A percentile compares a stretch with the other conserved stretches of the same genome.
phyloP scores from a whole-genome alignment of 2,113 vertebrate species.

The Percopsis transmontana region DNA sequence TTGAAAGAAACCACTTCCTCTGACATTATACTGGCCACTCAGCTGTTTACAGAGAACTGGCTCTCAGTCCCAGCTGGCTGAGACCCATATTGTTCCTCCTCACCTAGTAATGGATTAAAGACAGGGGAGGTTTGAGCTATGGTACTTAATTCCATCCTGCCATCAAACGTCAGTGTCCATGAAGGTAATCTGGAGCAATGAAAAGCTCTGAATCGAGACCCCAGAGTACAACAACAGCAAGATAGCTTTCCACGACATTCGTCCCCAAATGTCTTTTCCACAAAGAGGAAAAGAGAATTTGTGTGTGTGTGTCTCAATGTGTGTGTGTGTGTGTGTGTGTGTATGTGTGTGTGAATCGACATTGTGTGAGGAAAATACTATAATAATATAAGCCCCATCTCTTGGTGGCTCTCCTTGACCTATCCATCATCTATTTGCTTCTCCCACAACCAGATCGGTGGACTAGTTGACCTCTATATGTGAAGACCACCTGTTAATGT shows the following conservation, averaged over 20 bases:
- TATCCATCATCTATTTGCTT: slow-evolving; percentile 5
- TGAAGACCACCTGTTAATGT: slow-evolving; percentile 34
- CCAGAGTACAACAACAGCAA: slow-evolving; percentile 7
- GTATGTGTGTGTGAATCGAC: slow-evolving; percentile 2
- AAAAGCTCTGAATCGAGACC: background rate
- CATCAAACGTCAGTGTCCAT: background rate
- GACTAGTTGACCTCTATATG: slow-evolving; percentile 9
- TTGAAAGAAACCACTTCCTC: no score
- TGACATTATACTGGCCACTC: no score
- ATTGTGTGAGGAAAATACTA: background rate
- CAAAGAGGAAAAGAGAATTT: slow-evolving; percentile 12
- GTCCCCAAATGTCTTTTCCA: slow-evolving; percentile 18
- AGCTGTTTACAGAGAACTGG: no score
- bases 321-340: slow-evolving; percentile 1
- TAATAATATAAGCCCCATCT: slow-evolving; percentile 2
- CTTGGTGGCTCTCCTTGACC: slow-evolving; percentile 1
- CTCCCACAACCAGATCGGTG: slow-evolving; percentile 40
- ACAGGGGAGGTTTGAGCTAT: background rate
- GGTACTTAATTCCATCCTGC: background rate
- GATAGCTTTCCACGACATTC: slow-evolving; percentile 9
- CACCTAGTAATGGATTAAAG: background rate
- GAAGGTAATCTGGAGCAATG: background rate
- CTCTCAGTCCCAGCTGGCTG: background rate
- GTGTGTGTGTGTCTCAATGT: background rate
- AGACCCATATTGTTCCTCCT: background rate